These are phyloP conservation scores for Callosobruchus maculatus DNA, from an alignment of 2,888 invertebrate species.

Conservation along the genomic window DNA sequence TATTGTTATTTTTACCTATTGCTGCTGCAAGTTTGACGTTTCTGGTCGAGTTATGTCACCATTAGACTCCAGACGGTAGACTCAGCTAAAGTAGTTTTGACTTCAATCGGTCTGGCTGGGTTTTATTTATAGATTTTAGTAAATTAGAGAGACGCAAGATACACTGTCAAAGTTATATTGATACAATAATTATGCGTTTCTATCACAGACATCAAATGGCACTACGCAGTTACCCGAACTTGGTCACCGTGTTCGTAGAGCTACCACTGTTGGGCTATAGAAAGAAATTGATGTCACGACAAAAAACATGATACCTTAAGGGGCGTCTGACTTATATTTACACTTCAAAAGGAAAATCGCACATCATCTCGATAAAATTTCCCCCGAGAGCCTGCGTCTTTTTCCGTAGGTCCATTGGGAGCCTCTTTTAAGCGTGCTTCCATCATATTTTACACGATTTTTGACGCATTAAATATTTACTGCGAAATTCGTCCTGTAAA, in stretches of 20 bases:
- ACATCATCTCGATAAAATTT: slow-evolving; percentile 31
- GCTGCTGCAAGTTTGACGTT: no score
- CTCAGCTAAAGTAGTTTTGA: no score
- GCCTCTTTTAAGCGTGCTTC: slow-evolving; percentile 25
- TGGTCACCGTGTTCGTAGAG: neutral
- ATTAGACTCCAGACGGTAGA: no score
- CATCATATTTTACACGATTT: slow-evolving; percentile 16
- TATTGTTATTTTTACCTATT: no score
- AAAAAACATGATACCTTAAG: slow-evolving; percentile 26
- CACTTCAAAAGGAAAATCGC: slow-evolving; percentile 24
- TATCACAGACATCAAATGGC: no score
- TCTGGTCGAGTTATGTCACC: no score
- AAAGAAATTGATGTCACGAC: slow-evolving; percentile 27
- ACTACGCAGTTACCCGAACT: no score
- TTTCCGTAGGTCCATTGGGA: slow-evolving; percentile 25
- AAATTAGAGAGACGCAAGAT: no score
- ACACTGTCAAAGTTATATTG: no score
- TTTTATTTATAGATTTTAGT: no score
- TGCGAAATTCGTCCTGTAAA: slow-evolving; percentile 6
- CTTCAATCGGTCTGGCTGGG: no score
- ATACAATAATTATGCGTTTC: no score
- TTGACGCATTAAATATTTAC: slow-evolving; percentile 13
- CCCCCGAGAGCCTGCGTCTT: slow-evolving; percentile 26
- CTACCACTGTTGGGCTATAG: slow-evolving; percentile 6
- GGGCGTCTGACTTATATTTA: slow-evolving; percentile 19